Conservation (phyloP, 53 echinoderm and acorn worm species). For the Holothuria leucospilota region DNA sequence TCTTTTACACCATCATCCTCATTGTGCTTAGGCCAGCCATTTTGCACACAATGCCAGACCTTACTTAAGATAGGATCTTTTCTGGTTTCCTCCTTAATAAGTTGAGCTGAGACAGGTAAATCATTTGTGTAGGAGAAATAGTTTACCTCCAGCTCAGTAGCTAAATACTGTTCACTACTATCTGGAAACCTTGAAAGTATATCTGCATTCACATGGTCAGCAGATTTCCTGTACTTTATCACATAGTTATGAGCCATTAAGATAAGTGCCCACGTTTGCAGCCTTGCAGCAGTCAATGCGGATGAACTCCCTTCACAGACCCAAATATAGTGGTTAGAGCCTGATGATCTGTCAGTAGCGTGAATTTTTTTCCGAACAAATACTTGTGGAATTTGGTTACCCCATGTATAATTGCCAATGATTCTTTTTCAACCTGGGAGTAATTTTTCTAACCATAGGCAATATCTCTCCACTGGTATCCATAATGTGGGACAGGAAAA, state of each 20-base stretch:
- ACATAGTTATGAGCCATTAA: constrained; percentile 63
- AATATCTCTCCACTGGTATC: constrained; percentile 56
- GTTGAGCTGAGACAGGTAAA: constrained; percentile 41
- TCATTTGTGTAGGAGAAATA: constrained; percentile 55
- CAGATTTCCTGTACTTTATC: constrained; percentile 53
- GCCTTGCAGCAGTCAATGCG: constrained; percentile 64
- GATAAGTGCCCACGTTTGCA: constrained; percentile 69
- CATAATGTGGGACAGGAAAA: constrained; percentile 66
- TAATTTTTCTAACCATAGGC: constrained; percentile 67
- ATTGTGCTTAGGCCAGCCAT: not conserved
- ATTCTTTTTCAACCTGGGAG: constrained; percentile 62
- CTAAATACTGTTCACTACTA: constrained; percentile 12
- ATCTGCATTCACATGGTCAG: constrained; percentile 42
- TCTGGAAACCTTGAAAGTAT: constrained; percentile 28
- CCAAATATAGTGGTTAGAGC: constrained; percentile 59
- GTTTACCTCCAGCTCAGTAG: constrained; percentile 36
- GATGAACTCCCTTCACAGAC: constrained; percentile 63
- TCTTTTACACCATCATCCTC: not conserved
- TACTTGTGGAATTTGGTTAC: constrained; percentile 70
- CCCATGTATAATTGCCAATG: constrained; percentile 64
- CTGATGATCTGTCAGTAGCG: constrained; percentile 60
- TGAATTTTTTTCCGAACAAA: constrained; percentile 59
- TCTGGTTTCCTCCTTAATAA: constrained; percentile 5
- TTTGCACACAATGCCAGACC: constrained; percentile 5
- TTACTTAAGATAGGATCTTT: constrained; percentile 34